Evolutionary conservation across 2,888 invertebrate genomes (phyloP).

Genomic region (Pristionchus mayeri): DNA sequence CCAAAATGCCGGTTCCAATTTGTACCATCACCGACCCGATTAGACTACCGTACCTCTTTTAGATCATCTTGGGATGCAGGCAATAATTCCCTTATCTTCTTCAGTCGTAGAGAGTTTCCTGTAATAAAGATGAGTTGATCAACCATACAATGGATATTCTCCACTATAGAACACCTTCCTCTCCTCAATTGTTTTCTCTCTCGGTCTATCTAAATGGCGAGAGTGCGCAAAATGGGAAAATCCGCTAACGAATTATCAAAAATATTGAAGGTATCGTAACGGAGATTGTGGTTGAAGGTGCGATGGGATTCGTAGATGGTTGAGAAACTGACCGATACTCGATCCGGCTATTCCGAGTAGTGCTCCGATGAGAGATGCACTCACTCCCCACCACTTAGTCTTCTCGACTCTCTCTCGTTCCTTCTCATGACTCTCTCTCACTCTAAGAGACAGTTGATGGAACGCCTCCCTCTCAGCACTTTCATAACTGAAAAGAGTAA

Average conservation of each 20-base stretch:
- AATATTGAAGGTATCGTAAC: no score
- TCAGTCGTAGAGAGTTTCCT: slow-evolving; percentile 72
- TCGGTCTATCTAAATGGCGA: background rate
- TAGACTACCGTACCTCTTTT: background rate
- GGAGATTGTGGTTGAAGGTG: no score
- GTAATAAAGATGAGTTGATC: background rate
- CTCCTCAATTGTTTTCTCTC: background rate
- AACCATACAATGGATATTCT: background rate
- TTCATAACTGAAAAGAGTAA: no score
- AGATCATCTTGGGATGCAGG: slow-evolving; percentile 53
- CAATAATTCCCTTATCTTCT: slow-evolving; percentile 67
- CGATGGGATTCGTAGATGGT: background rate
- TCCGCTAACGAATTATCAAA: no score
- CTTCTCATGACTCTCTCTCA: slow-evolving; percentile 87
- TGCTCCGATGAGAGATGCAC: slow-evolving; percentile 84
- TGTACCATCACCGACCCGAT: background rate
- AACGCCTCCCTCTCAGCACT: slow-evolving; percentile 83
- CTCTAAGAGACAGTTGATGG: slow-evolving; percentile 75
- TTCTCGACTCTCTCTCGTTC: slow-evolving; percentile 87
- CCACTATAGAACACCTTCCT: background rate
- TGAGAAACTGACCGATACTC: slow-evolving; percentile 60
- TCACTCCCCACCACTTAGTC: slow-evolving; percentile 88
- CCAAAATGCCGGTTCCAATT: background rate
- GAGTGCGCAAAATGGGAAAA: no score
- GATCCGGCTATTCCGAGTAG: slow-evolving; percentile 82